phyloP scores from a whole-genome alignment of 2,113 vertebrate genomes.

The Micronycteris hirsuta region DNA sequence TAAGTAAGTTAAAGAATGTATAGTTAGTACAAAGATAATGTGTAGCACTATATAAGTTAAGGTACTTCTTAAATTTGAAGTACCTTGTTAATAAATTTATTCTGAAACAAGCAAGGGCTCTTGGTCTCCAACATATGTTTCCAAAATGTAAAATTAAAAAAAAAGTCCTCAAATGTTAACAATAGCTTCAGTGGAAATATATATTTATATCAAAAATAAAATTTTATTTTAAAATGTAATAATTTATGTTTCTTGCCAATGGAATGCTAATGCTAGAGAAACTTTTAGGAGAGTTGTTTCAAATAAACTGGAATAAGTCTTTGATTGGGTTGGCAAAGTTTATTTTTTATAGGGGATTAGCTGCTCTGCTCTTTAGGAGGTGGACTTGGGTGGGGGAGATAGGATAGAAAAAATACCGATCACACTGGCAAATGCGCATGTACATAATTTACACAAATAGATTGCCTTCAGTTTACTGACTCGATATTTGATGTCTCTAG shows the following conservation, averaged over 20 bases:
- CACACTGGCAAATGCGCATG: background rate
- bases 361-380: background rate
- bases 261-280: background rate
- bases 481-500: background rate
- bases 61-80: background rate
- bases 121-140: background rate
- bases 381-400: background rate
- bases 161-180: background rate
- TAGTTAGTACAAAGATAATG: background rate
- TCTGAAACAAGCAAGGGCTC: background rate
- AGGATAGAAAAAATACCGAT: background rate
- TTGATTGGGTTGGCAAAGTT: background rate
- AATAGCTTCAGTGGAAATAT: background rate
- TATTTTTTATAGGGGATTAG: background rate
- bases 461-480: background rate
- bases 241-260: background rate
- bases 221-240: background rate
- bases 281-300: slow-evolving; percentile 17
- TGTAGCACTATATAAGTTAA: background rate
- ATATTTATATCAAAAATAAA: background rate
- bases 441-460: background rate
- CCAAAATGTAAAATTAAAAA: background rate
- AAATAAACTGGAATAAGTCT: slow-evolving; percentile 3
- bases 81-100: slow-evolving; percentile 3
- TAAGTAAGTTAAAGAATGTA: background rate